These are phyloP conservation scores for Drosophila quinaria DNA, from an alignment of 2,888 invertebrate species.

Conservation along the genomic window DNA sequence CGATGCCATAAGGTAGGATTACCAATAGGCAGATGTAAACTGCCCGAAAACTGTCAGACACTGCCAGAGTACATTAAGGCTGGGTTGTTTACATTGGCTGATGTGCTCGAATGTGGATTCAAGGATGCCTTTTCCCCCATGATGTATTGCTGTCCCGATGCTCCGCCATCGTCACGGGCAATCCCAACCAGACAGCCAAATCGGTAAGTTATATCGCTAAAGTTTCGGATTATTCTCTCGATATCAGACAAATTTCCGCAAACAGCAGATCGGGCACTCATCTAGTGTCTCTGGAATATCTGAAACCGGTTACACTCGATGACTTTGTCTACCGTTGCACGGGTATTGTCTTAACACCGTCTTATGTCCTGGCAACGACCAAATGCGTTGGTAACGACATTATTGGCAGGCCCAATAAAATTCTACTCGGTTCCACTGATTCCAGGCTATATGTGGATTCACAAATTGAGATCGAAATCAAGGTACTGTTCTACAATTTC, in stretches of 20 bases:
- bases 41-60: background rate
- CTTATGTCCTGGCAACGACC: background rate
- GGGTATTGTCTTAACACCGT: background rate
- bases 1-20: background rate
- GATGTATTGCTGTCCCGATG: slow-evolving; percentile 7
- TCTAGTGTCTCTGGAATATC: slow-evolving; percentile 2
- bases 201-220: background rate
- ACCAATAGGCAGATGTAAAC: background rate
- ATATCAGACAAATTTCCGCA: background rate
- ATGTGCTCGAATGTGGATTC: background rate
- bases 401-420: background rate
- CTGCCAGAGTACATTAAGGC: background rate
- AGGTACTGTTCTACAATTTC: background rate
- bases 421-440: background rate
- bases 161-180: background rate
- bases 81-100: background rate
- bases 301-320: background rate
- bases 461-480: background rate
- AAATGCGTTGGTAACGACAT: background rate
- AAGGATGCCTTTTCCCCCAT: background rate
- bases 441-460: background rate
- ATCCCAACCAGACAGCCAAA: background rate
- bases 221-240: background rate
- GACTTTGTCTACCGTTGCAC: slow-evolving; percentile 4
- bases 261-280: background rate